These are phyloP conservation scores for Parapristionchus giblindavisi DNA, from an alignment of 2,888 invertebrate genomes.

Conservation along the genomic window DNA sequence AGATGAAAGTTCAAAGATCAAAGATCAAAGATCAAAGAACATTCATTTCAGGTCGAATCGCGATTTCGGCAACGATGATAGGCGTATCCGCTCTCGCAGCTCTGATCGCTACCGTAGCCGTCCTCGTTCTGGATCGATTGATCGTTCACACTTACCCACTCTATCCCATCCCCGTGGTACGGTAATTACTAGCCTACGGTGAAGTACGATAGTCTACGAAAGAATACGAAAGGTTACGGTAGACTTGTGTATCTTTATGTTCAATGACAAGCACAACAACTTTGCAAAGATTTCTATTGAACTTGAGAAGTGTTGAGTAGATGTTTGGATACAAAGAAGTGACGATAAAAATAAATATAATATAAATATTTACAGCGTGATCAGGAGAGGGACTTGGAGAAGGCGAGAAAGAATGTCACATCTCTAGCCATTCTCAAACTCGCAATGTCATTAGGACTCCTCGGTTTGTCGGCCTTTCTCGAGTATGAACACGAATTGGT, in stretches of 20 bases:
- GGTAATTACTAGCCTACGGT: background rate
- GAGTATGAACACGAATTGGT: constrained; percentile 67
- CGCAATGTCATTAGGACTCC: constrained; percentile 56
- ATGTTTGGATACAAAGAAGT: too few relatives aligned
- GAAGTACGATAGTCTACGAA: too few relatives aligned
- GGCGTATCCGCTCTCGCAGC: constrained; percentile 59
- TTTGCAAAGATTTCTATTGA: background rate
- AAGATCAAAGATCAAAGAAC: constrained; percentile 1
- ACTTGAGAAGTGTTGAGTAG: background rate
- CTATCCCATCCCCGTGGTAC: constrained; percentile 43
- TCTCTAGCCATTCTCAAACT: constrained; percentile 63
- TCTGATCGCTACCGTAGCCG: constrained; percentile 57
- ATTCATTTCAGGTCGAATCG: constrained; percentile 53
- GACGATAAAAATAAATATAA: too few relatives aligned
- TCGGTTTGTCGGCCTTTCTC: constrained; percentile 66
- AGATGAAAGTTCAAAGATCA: too few relatives aligned
- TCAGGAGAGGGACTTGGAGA: constrained; percentile 57
- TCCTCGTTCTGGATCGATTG: constrained; percentile 60
- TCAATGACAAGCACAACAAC: background rate
- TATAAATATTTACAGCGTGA: constrained; percentile 52
- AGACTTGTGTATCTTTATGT: too few relatives aligned
- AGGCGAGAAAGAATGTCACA: constrained; percentile 49
- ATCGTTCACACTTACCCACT: constrained; percentile 59
- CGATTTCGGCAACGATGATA: constrained; percentile 64
- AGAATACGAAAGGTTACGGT: background rate